Evolutionary conservation across 2,797 vertebrate species (phyloP).

Genomic region (Sebastes nivosus): DNA sequence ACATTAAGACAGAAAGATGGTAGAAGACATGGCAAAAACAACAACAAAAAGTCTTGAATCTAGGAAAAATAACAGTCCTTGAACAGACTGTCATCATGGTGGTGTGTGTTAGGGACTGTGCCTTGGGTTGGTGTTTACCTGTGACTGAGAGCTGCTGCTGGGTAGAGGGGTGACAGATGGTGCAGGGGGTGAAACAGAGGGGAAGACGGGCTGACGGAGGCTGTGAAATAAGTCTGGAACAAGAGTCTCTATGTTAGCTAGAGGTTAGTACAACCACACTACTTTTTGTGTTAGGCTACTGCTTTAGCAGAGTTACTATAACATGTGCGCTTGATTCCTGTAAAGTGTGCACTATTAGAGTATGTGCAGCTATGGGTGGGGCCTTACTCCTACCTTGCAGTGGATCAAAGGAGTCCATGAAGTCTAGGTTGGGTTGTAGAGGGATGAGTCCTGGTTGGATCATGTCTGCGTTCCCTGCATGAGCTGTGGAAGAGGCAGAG

Average conservation of each 20-base stretch:
- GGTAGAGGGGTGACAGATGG: conserved; percentile 83
- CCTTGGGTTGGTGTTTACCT: conserved; percentile 82
- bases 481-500: conserved; percentile 78
- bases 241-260: conserved; percentile 79
- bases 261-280: conserved; percentile 71
- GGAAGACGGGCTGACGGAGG: conserved; percentile 84
- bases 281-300: conserved; percentile 62
- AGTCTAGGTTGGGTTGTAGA: conserved; percentile 96
- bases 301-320: conserved; percentile 58
- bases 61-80: not conserved
- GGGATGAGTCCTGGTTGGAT: conserved; percentile 98
- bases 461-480: conserved; percentile 97
- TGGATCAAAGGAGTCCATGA: conserved; percentile 98
- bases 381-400: conserved; percentile 88
- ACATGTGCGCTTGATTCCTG: conserved; percentile 43
- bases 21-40: not conserved
- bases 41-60: not conserved
- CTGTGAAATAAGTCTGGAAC: conserved; percentile 93
- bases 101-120: conserved; percentile 54
- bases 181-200: conserved; percentile 80
- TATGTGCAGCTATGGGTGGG: conserved; percentile 6
- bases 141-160: conserved; percentile 88
- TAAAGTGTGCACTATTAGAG: conserved; percentile 59
- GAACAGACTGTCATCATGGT: not conserved
- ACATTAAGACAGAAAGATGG: conserved; percentile 28